Evolutionary conservation across 2,888 invertebrate species (phyloP).

Genomic region (Xylophagus ater): DNA sequence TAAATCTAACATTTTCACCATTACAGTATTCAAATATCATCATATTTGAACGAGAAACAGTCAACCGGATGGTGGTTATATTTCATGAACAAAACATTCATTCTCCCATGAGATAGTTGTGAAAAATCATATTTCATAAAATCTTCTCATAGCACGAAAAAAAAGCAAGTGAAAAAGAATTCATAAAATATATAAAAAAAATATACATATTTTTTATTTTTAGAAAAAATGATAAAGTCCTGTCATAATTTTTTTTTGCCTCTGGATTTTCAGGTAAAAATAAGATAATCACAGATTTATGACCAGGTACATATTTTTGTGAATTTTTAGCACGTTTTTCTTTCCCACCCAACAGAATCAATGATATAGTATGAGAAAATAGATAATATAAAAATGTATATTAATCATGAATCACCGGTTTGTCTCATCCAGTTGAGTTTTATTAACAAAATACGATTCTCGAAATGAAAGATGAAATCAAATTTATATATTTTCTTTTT

Average conservation of each 20-base stretch:
- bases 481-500: no score
- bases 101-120: constrained; percentile 10
- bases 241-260: constrained; percentile 10
- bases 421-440: no score
- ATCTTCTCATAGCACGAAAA: no score
- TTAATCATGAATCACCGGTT: no score
- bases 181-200: not conserved
- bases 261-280: constrained; percentile 5
- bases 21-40: constrained; percentile 10
- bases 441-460: no score
- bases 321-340: constrained; percentile 7
- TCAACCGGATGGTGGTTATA: constrained; percentile 5
- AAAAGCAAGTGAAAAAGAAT: not conserved
- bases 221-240: constrained; percentile 10
- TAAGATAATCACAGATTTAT: constrained; percentile 12
- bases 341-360: no score
- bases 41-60: constrained; percentile 6
- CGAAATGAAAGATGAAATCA: no score
- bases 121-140: constrained; percentile 12
- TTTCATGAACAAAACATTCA: constrained; percentile 3
- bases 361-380: no score
- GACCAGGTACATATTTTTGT: constrained; percentile 6
- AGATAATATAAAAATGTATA: no score
- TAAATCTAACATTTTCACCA: no score
- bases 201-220: not conserved